Evolutionary conservation across 2,888 invertebrate genomes (phyloP), one percentile per base, ranked within the genome.

Genomic region (Diarsia rubi): DNA sequence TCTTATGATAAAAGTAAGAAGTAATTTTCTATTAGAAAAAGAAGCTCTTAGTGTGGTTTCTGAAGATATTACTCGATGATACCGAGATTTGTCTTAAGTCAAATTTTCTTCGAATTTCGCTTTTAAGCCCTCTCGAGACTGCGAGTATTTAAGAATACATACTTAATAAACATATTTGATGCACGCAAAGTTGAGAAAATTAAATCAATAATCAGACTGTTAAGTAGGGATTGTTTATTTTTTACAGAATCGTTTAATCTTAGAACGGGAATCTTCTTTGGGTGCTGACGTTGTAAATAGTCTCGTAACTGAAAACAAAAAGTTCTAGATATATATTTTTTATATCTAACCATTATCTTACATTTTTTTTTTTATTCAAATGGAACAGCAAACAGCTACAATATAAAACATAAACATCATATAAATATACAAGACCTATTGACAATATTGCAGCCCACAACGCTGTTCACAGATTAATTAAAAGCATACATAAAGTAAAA

Each of bases 271-370:
- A 62, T 0, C 62, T 62, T 62, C 42, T 42, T 62, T 2, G n/a
- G 14, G 62, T 62, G 8, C 0, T 3, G n/a, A 62, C 42, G 8
- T 1, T 4, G 62, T 62, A 62, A 42, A 42, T 62, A 21, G 62
- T 62, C 14, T 62, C 42, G 42, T 62, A 62, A n/a, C 62, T 62
- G 62, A 62, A 62, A 62, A 62, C 1, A 42, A 31, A 62, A 62
- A n/a, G 0, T 0, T 6, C 11, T 6, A 37, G 21, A 5, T 12
- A 5, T 5, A 0, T 37, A 37, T 57, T 57, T 24, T 49, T n/a
- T n/a, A n/a, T n/a, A n/a, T n/a, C n/a, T n/a, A n/a, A n/a, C n/a
- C n/a, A n/a, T n/a, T n/a, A n/a, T n/a, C n/a, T n/a, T n/a, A n/a
- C n/a, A n/a, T n/a, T n/a, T n/a, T n/a, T n/a, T n/a, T n/a, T n/a